Base-by-base conservation (phyloP, 1,140 invertebrate genomes). In the Drosophila truncata region DNA sequence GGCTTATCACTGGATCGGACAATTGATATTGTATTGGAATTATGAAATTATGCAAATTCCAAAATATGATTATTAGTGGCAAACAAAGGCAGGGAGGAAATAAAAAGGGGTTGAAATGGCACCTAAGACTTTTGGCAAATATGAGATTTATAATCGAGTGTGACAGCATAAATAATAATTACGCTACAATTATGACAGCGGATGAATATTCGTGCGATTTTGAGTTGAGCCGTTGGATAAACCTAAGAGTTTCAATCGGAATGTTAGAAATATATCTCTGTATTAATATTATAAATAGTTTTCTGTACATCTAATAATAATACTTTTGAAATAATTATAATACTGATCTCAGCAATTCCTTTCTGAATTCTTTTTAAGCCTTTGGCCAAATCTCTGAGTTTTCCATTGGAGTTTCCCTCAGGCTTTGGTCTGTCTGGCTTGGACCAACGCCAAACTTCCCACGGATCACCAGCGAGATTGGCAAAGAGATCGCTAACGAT, bases 151-250 rank as follows among this genome's bases (percentile, higher is more conserved):
- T 85, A 81, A 88, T 84, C 74, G 33, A 58, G 65, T 87, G 80
- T 90, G 82, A 90, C 82, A 59, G 50, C 85, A 90, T 90, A 67
- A 90, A 90, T 90, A 90, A 90, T 90, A 90, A 88, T 88, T 88
- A 88, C 84, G 81, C 44, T 79, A 71, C 49, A 90, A 88, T 88
- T 88, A 88, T 88, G 84, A 88, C 85, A 78, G 52, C 60, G 25
- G 0, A 50, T 16, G 49, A 69, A 49, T 49, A 50, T 86, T 71
- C 59, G 61, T 23, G 61, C 10, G 61, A 74, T 66, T 52, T 55
- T 41, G 52, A 72, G 71, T 27, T 70, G 55, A 69, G 58, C 57
- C 47, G 35, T 66, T 67, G 11, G 46, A 42, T 33, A 80, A 90
- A 90, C 78, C 77, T 58, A 29, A 55, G 37, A 20, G 23, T 25